Evolutionary conservation across 2,113 vertebrate genomes (phyloP), one percentile per base, ranked within the genome.

Genomic region (Merops nubicus): DNA sequence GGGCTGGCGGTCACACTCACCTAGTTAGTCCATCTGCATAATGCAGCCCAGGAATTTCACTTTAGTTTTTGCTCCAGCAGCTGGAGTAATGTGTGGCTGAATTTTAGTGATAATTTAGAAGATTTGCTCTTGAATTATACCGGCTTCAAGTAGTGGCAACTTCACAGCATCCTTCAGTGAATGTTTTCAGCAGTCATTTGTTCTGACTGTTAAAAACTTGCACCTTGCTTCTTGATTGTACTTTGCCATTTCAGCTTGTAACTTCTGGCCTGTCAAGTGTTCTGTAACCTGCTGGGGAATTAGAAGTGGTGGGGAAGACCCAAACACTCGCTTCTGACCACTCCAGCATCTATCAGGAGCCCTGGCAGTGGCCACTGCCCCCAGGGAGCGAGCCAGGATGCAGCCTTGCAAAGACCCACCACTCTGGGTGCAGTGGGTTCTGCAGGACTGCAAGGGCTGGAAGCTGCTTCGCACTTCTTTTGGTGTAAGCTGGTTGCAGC

Each of bases 261-360:
- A 13, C 19, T 73, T 59, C 60, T 48, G 72, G 23, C 21, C 40
- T 78, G 7, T 23, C 67, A 29, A 45, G 33, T 28, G 7, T 29
- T 75, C 47, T 8, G 1, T 38, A 88, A 83, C 9, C 42, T 74
- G 26, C 20, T 50, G 23, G 20, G 42, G 50, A 57, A 34, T 31
- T 57, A 62, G 12, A 83, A 64, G 50, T n/a, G 29, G 3, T 0
- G 0, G 16, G 6, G 18, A 78, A 68, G 38, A 70, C 12, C 15
- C 29, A 53, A 79, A 68, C 0, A 0, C 20, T 69, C 5, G 0
- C 12, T 23, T 85, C 48, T 40, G 45, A 19, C 28, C 7, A 4
- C 59, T 54, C 33, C 53, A 73, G 20, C 28, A 85, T 25, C 36
- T 33, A 3, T 22, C 5, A 3, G 48, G 31, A 80, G 54, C 19